A percentile compares a stretch with the other conserved stretches of the same genome.
Conservation (phyloP, 2,888 invertebrate species). For the Napeogenes sylphis region DNA sequence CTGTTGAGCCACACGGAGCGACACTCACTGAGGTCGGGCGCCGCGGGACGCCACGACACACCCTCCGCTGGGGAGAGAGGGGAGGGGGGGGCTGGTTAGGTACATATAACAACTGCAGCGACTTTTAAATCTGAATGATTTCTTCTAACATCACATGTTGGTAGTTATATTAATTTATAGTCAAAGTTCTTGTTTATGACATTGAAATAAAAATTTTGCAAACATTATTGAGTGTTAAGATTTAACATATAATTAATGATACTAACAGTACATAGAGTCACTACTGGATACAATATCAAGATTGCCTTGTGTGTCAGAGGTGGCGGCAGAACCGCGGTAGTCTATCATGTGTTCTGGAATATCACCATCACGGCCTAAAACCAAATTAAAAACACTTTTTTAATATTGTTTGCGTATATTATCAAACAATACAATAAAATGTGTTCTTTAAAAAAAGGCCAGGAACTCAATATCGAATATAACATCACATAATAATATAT, state of each 20-base stretch:
- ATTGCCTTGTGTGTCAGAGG: constrained; percentile 52
- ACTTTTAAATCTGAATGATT: no score
- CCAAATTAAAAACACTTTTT: background rate
- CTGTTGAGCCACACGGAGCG: constrained; percentile 92
- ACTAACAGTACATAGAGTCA: constrained; percentile 61
- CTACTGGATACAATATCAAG: constrained; percentile 45
- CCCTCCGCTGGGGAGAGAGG: constrained; percentile 49
- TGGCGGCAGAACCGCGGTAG: constrained; percentile 50
- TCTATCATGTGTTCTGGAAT: constrained; percentile 62
- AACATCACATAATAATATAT: background rate
- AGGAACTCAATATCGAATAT: background rate
- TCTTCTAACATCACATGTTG: no score
- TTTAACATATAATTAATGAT: background rate
- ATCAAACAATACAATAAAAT: no score
- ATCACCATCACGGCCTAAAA: constrained; percentile 63
- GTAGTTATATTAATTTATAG: no score
- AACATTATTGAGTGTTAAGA: no score
- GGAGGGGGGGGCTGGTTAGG: background rate
- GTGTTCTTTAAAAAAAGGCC: no score
- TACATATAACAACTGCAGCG: no score
- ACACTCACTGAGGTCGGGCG: constrained; percentile 92
- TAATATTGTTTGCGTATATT: no score
- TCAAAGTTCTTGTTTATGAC: no score
- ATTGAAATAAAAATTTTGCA: no score
- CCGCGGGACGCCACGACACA: constrained; percentile 84